Evolutionary conservation across 2,888 invertebrate species (phyloP).

Genomic region (Rotaria macrura): DNA sequence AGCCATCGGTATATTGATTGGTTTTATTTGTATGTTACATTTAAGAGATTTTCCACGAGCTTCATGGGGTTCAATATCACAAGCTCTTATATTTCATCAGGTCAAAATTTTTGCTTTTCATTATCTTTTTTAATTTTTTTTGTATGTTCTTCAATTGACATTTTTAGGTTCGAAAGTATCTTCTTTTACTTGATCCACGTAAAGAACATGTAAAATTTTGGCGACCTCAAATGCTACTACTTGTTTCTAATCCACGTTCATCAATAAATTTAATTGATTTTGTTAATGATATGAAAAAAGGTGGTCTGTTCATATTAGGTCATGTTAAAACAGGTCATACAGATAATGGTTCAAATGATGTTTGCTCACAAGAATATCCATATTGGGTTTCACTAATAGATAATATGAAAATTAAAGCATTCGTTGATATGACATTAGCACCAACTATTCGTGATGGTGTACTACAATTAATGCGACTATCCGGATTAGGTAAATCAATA

Average conservation of each 20-base stretch:
- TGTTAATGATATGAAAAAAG: slow-evolving; percentile 90
- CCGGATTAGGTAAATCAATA: slow-evolving; percentile 64
- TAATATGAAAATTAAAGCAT: slow-evolving; percentile 83
- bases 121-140: neutral
- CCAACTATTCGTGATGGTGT: slow-evolving; percentile 74
- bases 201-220: slow-evolving; percentile 98
- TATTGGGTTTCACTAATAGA: slow-evolving; percentile 88
- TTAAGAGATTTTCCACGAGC: slow-evolving; percentile 64
- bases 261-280: slow-evolving; percentile 85
- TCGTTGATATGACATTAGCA: slow-evolving; percentile 82
- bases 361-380: slow-evolving; percentile 65
- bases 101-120: no score
- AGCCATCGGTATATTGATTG: slow-evolving; percentile 71
- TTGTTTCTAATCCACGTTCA: slow-evolving; percentile 80
- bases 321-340: slow-evolving; percentile 61
- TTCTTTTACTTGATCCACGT: slow-evolving; percentile 81
- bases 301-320: slow-evolving; percentile 72
- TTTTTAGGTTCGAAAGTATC: slow-evolving; percentile 64
- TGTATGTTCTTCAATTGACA: neutral
- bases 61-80: slow-evolving; percentile 91
- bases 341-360: slow-evolving; percentile 57
- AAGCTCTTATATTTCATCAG: slow-evolving; percentile 97
- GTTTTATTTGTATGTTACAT: slow-evolving; percentile 76
- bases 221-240: slow-evolving; percentile 85
- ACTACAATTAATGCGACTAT: slow-evolving; percentile 75